Evolutionary conservation across 2,888 invertebrate genomes (phyloP), one percentile per base, ranked within the genome.

Genomic region (Himalopsyche anomala): DNA sequence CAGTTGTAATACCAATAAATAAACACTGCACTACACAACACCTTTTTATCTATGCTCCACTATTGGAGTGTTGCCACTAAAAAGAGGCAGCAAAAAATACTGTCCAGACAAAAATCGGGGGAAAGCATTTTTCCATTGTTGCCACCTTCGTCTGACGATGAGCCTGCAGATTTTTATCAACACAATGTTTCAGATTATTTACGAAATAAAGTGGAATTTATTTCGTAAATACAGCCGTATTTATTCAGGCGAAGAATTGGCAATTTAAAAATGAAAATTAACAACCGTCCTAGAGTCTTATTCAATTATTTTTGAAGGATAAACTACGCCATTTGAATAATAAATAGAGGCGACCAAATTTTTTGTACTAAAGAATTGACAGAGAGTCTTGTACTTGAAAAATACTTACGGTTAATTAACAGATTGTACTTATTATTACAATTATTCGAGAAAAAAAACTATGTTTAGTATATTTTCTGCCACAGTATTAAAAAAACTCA

Each of bases 81-180:
- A 74, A 74, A 69, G 38, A 15, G 15, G 5, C 28, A 74, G 15
- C 28, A 36, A 74, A 74, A 74, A 74, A 74, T 74, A 4, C 36
- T 36, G 74, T 15, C 74, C 74, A 74, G 74, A 74, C 74, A 74
- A 38, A 74, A 69, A 74, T 74, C 74, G 74, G 74, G 74, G 74
- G 38, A 45, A 74, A 74, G 62, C 74, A 74, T 74, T 74, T 28
- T 74, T 38, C 74, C 38, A 38, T 36, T 74, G 74, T 74, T 38
- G 74, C 74, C 74, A 74, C 74, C 74, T 74, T 74, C 74, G 74
- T 74, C 74, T 74, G 74, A 74, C 74, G 74, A 74, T 74, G 74
- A 74, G 74, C 74, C 38, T 28, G 74, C 74, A 74, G 74, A 74
- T 74, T 74, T 74, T 74, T 74, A 74, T 74, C 74, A 74, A 74